Evolutionary conservation across 1,140 invertebrate genomes (phyloP), one percentile per base, ranked within the genome.

Genomic region (Micrasema minimum): DNA sequence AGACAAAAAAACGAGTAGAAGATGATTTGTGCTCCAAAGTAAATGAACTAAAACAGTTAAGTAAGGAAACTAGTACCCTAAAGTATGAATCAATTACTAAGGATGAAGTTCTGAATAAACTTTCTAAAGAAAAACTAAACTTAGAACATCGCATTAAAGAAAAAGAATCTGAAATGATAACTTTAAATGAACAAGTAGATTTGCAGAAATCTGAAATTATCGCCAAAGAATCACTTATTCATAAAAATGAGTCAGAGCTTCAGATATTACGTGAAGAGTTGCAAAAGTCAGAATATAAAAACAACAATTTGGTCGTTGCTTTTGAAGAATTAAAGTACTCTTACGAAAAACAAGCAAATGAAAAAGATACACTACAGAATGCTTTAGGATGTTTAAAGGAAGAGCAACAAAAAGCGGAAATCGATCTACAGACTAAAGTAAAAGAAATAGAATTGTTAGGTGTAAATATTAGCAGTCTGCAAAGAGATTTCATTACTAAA

Each of bases 41-140:
- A n/a, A 55, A 55, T 31, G 51, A 55, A 55, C 22, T 55, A 11
- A 23, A 55, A 16, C 22, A n/a, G 7, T 31, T 31, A 9, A 31
- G n/a, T 12, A n/a, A n/a, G 14, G n/a, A 31, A 31, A 35, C n/a
- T 0, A 4, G 31, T 31, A 6, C 12, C 6, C 26, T 31, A 5
- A 4, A 31, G 31, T 11, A 35, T 31, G n/a, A 31, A n/a, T 16
- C 31, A 11, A 31, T n/a, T 9, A 14, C 23, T 14, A 55, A 55
- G 31, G 23, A 35, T 16, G 9, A 14, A 12, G 12, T 55, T 55
- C 51, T 55, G 23, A 55, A 26, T 55, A 35, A 12, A 31, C 23
- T 55, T n/a, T 14, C 22, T 16, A 7, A 55, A 9, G 51, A 55
- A 31, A 26, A 31, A 35, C 14, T 14, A 12, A 31, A 31, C 12